Conservation (phyloP, 1,140 invertebrate species). For the Musca domestica region DNA sequence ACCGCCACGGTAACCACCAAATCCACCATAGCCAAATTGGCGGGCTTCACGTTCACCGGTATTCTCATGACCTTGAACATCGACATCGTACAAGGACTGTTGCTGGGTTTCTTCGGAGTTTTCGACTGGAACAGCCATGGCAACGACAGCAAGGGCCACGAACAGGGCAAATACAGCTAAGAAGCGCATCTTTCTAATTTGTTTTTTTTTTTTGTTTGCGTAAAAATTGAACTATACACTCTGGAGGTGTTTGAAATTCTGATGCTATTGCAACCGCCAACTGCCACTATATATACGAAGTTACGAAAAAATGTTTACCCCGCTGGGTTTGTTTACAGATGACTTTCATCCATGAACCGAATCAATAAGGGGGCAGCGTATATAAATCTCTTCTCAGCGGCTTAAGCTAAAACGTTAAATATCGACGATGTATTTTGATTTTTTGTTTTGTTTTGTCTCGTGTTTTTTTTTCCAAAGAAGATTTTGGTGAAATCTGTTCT, state of each 20-base stretch:
- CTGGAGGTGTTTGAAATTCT: not conserved
- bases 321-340: not conserved
- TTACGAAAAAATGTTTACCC: not conserved
- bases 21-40: conserved; percentile 10
- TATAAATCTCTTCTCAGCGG: too few relatives aligned
- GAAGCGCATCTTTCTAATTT: conserved; percentile 11
- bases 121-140: not conserved
- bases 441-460: too few relatives aligned
- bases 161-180: conserved; percentile 6
- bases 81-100: conserved; percentile 21
- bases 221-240: not conserved
- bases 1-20: not conserved
- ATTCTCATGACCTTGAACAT: conserved; percentile 28
- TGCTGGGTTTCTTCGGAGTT: not conserved
- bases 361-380: too few relatives aligned
- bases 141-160: not conserved
- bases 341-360: not conserved
- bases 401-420: too few relatives aligned
- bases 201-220: not conserved
- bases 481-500: conserved; percentile 12
- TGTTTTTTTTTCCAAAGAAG: not conserved
- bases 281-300: not conserved
- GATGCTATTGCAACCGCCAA: not conserved
- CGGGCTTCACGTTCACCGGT: conserved; percentile 22
- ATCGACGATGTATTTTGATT: too few relatives aligned